A percentile compares a stretch with the other conserved stretches of the same genome.
These are phyloP conservation scores for Drusus annulatus DNA, from an alignment of 1,140 invertebrate genomes.

Conservation along the genomic window DNA sequence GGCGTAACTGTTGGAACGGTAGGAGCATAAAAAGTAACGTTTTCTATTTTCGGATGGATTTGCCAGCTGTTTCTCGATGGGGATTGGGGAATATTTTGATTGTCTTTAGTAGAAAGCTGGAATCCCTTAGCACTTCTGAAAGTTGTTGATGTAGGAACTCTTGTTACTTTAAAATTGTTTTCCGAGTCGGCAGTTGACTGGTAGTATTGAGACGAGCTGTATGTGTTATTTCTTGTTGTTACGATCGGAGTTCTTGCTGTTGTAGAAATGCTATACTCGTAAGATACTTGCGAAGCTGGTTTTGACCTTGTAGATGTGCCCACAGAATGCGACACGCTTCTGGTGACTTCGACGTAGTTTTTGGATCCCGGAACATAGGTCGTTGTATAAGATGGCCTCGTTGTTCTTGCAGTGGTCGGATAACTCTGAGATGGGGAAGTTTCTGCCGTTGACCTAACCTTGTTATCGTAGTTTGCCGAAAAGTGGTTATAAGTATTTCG, in stretches of 20 bases:
- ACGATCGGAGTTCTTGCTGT: neutral
- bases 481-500: slow-evolving; percentile 58
- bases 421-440: slow-evolving; percentile 33
- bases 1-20: slow-evolving; percentile 56
- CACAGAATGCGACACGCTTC: slow-evolving; percentile 53
- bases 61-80: slow-evolving; percentile 35
- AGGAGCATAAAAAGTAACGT: slow-evolving; percentile 46
- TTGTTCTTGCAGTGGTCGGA: slow-evolving; percentile 61
- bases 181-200: slow-evolving; percentile 13
- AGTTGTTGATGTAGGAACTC: neutral
- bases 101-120: slow-evolving; percentile 38
- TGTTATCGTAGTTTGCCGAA: slow-evolving; percentile 45
- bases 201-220: slow-evolving; percentile 49
- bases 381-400: slow-evolving; percentile 61
- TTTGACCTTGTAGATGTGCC: slow-evolving; percentile 27
- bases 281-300: slow-evolving; percentile 3
- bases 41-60: slow-evolving; percentile 37
- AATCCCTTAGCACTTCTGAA: neutral
- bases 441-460: slow-evolving; percentile 42
- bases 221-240: slow-evolving; percentile 24
- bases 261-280: slow-evolving; percentile 13
- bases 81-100: neutral
- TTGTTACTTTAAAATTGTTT: slow-evolving; percentile 9
- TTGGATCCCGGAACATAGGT: slow-evolving; percentile 56
- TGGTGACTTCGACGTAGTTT: slow-evolving; percentile 56